Conservation (phyloP, 2,888 invertebrate species). For the Andricus quercusramuli region DNA sequence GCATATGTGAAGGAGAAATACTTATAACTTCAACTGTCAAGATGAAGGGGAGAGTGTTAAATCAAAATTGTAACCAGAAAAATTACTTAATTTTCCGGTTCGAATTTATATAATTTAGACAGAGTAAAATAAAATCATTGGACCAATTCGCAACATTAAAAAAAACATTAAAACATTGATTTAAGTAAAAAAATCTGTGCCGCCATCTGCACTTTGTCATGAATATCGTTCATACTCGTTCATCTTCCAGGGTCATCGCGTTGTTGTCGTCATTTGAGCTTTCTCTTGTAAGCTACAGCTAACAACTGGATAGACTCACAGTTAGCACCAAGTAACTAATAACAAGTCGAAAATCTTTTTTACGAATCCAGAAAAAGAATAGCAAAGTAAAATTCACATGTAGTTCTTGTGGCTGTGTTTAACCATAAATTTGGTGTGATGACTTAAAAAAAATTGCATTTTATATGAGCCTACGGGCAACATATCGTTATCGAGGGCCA, state of each 20-base stretch:
- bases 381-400: not conserved
- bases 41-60: too few relatives aligned
- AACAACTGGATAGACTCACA: not conserved
- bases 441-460: not conserved
- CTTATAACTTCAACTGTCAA: too few relatives aligned
- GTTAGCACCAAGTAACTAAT: not conserved
- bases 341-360: not conserved
- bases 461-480: too few relatives aligned
- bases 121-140: not conserved
- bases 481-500: too few relatives aligned
- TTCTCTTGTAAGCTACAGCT: constrained; percentile 27
- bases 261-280: constrained; percentile 24
- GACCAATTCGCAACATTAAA: not conserved
- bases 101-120: too few relatives aligned
- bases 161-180: not conserved
- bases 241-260: constrained; percentile 31
- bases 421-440: not conserved
- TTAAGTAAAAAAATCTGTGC: not conserved
- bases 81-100: not conserved
- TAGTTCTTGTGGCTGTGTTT: not conserved
- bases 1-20: too few relatives aligned
- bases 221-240: constrained; percentile 10
- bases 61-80: not conserved
- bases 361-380: not conserved
- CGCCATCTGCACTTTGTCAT: not conserved